These are phyloP conservation scores for Pangasius sanitwongsei DNA, from an alignment of 2,797 vertebrate genomes.

Conservation along the genomic window DNA sequence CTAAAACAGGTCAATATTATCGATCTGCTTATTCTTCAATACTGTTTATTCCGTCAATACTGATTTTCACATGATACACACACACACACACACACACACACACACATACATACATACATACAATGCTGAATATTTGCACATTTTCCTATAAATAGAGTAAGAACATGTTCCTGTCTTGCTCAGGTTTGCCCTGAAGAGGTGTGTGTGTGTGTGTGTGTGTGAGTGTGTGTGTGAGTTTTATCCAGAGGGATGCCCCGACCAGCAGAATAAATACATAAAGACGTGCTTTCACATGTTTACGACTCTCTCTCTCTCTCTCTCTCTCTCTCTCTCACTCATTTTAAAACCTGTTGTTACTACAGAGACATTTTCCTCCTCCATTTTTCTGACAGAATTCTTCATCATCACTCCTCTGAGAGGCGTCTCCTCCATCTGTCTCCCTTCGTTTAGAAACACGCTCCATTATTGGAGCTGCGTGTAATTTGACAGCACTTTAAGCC, in stretches of 20 bases:
- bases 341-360: not conserved
- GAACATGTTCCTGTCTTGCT: not conserved
- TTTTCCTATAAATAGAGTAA: not conserved
- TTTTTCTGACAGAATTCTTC: constrained; percentile 6
- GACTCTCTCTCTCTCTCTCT: not conserved
- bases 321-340: not conserved
- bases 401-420: not conserved
- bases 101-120: constrained; percentile 11
- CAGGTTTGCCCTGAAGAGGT: not conserved
- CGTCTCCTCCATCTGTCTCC: not conserved
- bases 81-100: constrained; percentile 10
- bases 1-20: not conserved
- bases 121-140: not conserved
- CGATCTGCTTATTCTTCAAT: not conserved
- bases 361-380: not conserved
- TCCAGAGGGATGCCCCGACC: not conserved
- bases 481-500: constrained; percentile 12
- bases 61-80: not conserved
- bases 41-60: not conserved
- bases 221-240: no score
- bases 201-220: not conserved
- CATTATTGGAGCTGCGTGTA: not conserved
- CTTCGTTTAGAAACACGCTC: not conserved
- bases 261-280: not conserved
- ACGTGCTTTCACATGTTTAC: not conserved